Base-by-base conservation (phyloP, 2,797 vertebrate genomes). In the Sebastes jordani region DNA sequence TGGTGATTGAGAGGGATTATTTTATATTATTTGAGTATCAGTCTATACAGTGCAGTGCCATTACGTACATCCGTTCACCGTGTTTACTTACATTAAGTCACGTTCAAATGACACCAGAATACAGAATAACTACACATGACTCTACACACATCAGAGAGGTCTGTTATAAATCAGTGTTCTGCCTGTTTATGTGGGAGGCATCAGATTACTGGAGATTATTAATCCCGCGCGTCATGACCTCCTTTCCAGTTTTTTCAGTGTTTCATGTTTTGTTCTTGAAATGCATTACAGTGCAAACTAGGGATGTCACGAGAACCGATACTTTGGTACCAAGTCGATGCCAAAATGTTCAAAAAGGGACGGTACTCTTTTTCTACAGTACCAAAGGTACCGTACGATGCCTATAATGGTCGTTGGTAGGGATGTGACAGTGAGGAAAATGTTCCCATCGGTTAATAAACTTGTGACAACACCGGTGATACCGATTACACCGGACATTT, bases 341-440 rank as follows among this genome's bases (percentile, higher is more conserved):
- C 38, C 38, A 42, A 42, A 0, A 42, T 42, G 0, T 42, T 42
- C 0, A 42, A 42, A 42, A 16, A 42, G 6, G 0, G 38, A 1
- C 38, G 14, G 38, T 16, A 42, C 38, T 16, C 38, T 42, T 42
- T 42, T 42, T 42, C 38, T 42, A 42, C 38, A 42, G 13, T 42
- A 16, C 38, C 38, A 5, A 42, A 42, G 38, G 38, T 0, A 42
- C 5, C 14, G 13, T 42, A 42, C 13, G 5, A 42, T 42, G 38
- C 38, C 38, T 42, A 2, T 42, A 42, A 42, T 42, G 14, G 38
- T 42, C 38, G 0, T 42, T 16, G 38, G 38, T 42, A 42, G 38
- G 38, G 38, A 42, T 42, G 38, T 42, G 36, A 14, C 32, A 4
- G 32, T 34, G 34, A 11, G 38, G 38, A 42, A 42, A 16, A 16